These are phyloP conservation scores for Patagioenas fasciata DNA, from an alignment of 2,113 vertebrate genomes.

Conservation along the genomic window DNA sequence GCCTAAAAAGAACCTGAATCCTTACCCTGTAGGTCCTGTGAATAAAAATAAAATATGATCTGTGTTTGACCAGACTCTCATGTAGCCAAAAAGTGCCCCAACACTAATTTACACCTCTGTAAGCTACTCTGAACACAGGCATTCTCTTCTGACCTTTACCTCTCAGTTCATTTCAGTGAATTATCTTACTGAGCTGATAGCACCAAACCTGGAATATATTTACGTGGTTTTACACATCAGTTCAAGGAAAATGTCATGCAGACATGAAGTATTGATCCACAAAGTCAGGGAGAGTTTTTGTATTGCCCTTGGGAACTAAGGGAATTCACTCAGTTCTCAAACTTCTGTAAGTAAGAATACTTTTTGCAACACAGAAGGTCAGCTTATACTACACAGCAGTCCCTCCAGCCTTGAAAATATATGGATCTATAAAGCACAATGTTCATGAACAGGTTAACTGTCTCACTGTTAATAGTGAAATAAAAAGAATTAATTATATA, in stretches of 20 bases:
- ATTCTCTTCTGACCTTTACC: not conserved
- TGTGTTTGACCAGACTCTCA: not conserved
- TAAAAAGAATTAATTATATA: not conserved
- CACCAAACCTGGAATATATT: not conserved
- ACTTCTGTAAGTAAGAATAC: not conserved
- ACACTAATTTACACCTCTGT: not conserved
- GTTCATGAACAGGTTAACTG: not conserved
- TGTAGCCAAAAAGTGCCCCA: not conserved
- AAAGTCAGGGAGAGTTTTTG: not conserved
- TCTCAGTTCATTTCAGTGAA: not conserved
- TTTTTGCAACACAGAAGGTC: not conserved
- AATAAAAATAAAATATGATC: not conserved
- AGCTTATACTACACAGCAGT: not conserved
- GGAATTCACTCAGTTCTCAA: not conserved
- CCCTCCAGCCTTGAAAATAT: not conserved
- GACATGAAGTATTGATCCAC: not conserved
- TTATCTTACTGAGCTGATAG: not conserved
- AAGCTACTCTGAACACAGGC: not conserved
- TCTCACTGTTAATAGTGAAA: not conserved
- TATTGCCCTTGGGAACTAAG: not conserved
- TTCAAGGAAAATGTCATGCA: not conserved
- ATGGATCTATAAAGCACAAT: not conserved
- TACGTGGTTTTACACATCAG: not conserved
- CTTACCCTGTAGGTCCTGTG: not conserved
- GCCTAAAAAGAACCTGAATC: not conserved